Evolutionary conservation across 2,113 vertebrate genomes (phyloP), one percentile per base, ranked within the genome.

Genomic region (Merops nubicus): DNA sequence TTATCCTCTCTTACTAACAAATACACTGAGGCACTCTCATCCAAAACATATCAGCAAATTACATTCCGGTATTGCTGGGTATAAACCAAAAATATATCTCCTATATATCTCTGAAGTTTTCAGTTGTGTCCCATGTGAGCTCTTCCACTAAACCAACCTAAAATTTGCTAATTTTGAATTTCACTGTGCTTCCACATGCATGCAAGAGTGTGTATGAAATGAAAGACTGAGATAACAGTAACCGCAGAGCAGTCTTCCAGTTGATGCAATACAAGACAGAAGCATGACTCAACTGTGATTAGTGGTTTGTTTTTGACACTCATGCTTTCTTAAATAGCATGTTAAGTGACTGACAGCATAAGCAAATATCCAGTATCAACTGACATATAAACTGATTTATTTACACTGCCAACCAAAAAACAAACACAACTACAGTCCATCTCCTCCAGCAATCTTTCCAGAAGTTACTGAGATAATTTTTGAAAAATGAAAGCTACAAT

Each of bases 211-310:
- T 25, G 16, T 59, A 18, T 12, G 20, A 78, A 53, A 56, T 11
- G 38, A 67, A 81, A 74, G 20, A 40, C 36, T 0, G 2, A 34
- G 8, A 48, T 11, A 80, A 72, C 19, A 54, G 17, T 15, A 72
- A 50, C 36, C 53, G 29, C 23, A 56, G 31, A 31, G 53, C 21
- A 48, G 5, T 34, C 68, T 81, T 78, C 47, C 64, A 53, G 74
- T 31, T 53, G 74, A 89, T 19, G 26, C 12, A 43, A 0, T 7
- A 36, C 25, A 62, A 62, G 59, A 62, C 28, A 47, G 60, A 87
- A 72, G 13, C 43, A 40, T 0, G 0, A 70, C 33, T 69, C 13
- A 47, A 1, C 10, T 53, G 33, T 42, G 22, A 51, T 33, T 13
- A 25, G 10, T 28, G 25, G 3, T 45, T 36, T 56, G 29, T 11